Percentiles rank a stretch among this genome's conserved stretches.
These are phyloP conservation scores for Sapajus apella DNA, from an alignment of 2,113 vertebrate genomes.

Conservation along the genomic window DNA sequence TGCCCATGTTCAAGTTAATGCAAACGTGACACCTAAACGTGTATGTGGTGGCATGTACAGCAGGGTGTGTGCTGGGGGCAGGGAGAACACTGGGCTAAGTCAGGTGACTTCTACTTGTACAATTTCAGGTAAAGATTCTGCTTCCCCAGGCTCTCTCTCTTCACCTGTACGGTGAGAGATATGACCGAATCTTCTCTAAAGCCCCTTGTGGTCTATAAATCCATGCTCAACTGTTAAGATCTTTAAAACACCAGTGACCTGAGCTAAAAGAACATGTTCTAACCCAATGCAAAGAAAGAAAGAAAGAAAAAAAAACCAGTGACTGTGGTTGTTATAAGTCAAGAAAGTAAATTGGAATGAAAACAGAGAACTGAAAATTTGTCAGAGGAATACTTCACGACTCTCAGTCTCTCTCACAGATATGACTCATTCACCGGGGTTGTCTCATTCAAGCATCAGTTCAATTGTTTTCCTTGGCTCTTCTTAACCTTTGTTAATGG, in stretches of 20 bases:
- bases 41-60: neutral
- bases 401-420: neutral
- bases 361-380: neutral
- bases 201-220: neutral
- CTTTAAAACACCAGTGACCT: neutral
- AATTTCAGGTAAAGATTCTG: neutral
- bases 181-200: neutral
- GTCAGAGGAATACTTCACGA: neutral
- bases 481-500: slow-evolving; percentile 28
- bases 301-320: neutral
- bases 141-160: neutral
- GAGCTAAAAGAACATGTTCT: too few relatives aligned
- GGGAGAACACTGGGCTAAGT: neutral
- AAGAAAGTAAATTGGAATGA: neutral
- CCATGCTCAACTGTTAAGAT: neutral
- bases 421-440: neutral
- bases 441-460: neutral
- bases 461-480: slow-evolving; percentile 15
- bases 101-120: neutral
- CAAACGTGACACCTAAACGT: neutral
- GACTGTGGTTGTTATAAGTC: neutral
- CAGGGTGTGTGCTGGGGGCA: rapidly evolving
- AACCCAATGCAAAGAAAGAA: too few relatives aligned
- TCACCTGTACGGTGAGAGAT: neutral
- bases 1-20: neutral